A percentile compares a stretch with the other conserved stretches of the same genome.
Conservation (phyloP, 2,797 vertebrate species). For the Notoglanidium macrostoma region DNA sequence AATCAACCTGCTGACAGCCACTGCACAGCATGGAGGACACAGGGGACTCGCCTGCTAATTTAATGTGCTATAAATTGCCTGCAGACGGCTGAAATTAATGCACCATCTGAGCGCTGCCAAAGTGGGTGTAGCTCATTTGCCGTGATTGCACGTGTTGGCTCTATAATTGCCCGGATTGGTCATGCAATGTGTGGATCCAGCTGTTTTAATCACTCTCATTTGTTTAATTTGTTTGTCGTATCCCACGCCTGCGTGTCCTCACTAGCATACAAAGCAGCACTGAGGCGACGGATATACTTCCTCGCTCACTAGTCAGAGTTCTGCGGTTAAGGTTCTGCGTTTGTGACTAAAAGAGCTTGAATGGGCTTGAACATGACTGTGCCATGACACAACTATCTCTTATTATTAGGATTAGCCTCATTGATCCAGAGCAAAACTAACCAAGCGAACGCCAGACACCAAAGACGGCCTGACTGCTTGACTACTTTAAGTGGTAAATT, state of each 20-base stretch:
- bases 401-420: background rate
- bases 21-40: conserved; percentile 9
- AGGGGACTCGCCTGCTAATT: conserved; percentile 51
- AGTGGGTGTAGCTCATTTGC: conserved; percentile 57
- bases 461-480: background rate
- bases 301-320: background rate
- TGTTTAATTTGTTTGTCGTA: conserved; percentile 56
- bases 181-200: conserved; percentile 59
- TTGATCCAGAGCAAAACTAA: background rate
- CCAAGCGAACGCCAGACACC: background rate
- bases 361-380: background rate
- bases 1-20: background rate
- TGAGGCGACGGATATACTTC: background rate
- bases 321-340: background rate
- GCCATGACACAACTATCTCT: background rate
- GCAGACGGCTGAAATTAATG: conserved; percentile 55
- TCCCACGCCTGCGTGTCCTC: conserved; percentile 40
- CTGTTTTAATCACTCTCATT: conserved; percentile 60
- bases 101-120: conserved; percentile 53
- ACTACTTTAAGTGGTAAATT: conserved; percentile 1
- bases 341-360: background rate
- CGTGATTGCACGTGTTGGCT: conserved; percentile 52
- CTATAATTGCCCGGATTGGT: conserved; percentile 57
- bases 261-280: conserved; percentile 36
- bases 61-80: conserved; percentile 55